Percentiles rank a stretch among this genome's conserved stretches.
These are phyloP conservation scores for Amniataba percoides DNA, from an alignment of 2,797 vertebrate genomes.

Conservation along the genomic window DNA sequence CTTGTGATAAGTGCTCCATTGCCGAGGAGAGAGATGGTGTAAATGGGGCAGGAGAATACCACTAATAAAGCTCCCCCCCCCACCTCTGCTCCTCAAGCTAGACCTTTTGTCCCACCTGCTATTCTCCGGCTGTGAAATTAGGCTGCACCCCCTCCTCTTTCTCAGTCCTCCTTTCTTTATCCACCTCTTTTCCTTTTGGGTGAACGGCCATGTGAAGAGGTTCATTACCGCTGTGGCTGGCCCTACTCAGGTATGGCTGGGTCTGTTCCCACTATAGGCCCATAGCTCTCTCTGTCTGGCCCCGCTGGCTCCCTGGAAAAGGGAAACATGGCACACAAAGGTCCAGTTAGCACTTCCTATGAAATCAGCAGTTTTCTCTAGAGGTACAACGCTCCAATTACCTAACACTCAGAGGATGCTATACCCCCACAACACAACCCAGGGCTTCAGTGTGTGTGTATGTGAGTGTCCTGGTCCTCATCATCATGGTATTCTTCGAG, in stretches of 20 bases:
- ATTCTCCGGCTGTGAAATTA: conserved; percentile 98
- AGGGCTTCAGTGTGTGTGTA: conserved; percentile 62
- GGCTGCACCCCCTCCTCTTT: conserved; percentile 88
- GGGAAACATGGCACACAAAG: conserved; percentile 99
- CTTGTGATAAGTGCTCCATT: conserved; percentile 99
- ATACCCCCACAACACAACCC: conserved; percentile 69
- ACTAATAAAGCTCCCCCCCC: conserved; percentile 90
- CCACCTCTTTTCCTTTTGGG: conserved; percentile 87
- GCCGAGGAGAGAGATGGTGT: conserved; percentile 93
- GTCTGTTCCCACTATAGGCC: conserved; percentile 96
- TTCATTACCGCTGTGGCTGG: conserved; percentile 96
- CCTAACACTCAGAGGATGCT: conserved; percentile 94
- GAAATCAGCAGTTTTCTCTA: conserved; percentile 99
- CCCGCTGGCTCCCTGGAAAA: conserved; percentile 94
- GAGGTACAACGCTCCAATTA: conserved; percentile 99
- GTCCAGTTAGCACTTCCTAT: conserved; percentile 99
- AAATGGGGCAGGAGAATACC: conserved; percentile 96
- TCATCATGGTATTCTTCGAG: conserved; percentile 92
- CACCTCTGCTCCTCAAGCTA: conserved; percentile 93
- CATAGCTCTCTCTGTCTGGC: conserved; percentile 83
- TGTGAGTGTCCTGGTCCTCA: conserved; percentile 71
- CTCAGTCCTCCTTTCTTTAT: conserved; percentile 86
- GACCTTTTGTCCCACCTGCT: conserved; percentile 98
- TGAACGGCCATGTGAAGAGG: conserved; percentile 98
- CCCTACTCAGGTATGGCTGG: conserved; percentile 94